Base-by-base conservation (phyloP, 2,797 vertebrate genomes). In the Anisognathus igniventris region DNA sequence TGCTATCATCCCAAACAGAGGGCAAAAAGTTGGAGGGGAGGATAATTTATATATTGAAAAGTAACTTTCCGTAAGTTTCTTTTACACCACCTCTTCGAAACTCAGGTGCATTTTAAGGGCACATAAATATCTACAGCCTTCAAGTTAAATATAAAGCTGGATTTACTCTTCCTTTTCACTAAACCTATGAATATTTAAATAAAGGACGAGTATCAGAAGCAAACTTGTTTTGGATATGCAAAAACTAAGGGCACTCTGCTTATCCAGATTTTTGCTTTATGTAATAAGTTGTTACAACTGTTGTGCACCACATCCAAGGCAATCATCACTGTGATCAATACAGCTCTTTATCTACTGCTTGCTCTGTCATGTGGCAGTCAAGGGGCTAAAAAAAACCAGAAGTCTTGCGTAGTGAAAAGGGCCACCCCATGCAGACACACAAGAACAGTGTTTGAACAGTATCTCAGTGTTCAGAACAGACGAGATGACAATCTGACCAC, bases 341-440 rank as follows among this genome's bases (percentile, higher is more conserved):
- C 21, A 56, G 83, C 51, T 53, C 74, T 96, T 95, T 79, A 94
- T 84, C 73, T 81, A 75, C 88, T 83, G 92, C 80, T 94, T 94
- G 86, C 84, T 95, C 78, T 82, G 88, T 96, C 97, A 97, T 51
- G 82, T 88, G 96, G 91, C 86, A 95, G 90, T 88, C 89, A 96
- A 97, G 81, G 89, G 91, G 93, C 88, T 61, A 88, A 91, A 56
- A 51, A 70, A 78, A n/a, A 0, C 22, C 42, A 23, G 25, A 31
- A 91, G 64, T 50, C 84, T 84, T 92, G 51, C 53, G 84, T 33
- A 96, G 86, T 78, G 88, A 95, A 91, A 97, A 97, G 96, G 82
- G 95, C 95, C 95, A 95, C 57, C 94, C 76, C 80, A 82, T 7
- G 10, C 72, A 95, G 92, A 91, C 72, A 95, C 86, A 79, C 40